Percentiles rank a stretch among this genome's conserved stretches.
These are phyloP conservation scores for Camelus bactrianus DNA, from an alignment of 2,113 vertebrate genomes.

Conservation along the genomic window DNA sequence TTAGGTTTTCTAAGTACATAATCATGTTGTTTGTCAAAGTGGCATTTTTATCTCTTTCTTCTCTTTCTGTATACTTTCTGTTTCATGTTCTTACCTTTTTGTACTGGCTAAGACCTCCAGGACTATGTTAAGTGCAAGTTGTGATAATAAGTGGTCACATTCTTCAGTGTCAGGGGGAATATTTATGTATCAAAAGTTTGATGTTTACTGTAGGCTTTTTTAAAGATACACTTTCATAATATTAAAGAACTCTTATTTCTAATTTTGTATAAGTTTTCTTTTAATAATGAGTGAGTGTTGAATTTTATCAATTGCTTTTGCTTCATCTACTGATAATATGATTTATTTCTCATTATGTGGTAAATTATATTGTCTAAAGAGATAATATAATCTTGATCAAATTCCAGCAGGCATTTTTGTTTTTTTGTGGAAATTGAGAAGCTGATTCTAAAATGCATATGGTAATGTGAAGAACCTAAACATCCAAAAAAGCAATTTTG, in stretches of 20 bases:
- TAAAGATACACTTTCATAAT: neutral
- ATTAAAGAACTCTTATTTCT: slow-evolving; percentile 27
- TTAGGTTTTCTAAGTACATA: neutral
- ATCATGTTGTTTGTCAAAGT: neutral
- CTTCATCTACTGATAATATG: neutral
- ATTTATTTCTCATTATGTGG: slow-evolving; percentile 19
- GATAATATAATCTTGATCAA: no score
- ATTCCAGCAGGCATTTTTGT: neutral
- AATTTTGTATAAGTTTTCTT: neutral
- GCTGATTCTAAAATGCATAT: neutral
- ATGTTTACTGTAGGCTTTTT: neutral
- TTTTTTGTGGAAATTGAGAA: neutral
- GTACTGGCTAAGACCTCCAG: neutral
- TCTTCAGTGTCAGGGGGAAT: neutral
- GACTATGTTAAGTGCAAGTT: neutral
- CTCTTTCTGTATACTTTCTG: neutral
- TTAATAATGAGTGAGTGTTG: neutral
- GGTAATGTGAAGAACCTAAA: neutral
- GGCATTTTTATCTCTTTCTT: slow-evolving; percentile 6
- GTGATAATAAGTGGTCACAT: neutral
- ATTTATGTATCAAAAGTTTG: neutral
- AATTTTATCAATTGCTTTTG: neutral
- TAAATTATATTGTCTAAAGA: neutral
- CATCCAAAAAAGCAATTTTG: neutral
- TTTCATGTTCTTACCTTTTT: neutral